Conservation (phyloP, 2,113 vertebrate species). For the Rhinopomastus cyanomelas region DNA sequence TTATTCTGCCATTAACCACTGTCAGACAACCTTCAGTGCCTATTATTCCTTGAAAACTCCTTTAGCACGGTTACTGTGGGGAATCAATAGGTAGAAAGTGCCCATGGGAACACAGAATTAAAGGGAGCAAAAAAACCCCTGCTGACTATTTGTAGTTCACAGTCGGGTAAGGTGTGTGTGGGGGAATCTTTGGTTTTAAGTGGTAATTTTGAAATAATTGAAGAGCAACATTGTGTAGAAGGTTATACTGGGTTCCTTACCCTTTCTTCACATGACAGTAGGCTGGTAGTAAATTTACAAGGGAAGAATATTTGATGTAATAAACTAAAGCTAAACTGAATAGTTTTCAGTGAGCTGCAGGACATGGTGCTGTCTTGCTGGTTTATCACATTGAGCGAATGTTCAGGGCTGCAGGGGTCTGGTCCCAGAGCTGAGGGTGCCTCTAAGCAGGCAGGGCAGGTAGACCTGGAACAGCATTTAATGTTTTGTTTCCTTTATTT, state of each 20-base stretch:
- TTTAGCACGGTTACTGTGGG: not conserved
- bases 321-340: conserved; percentile 19
- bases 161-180: not conserved
- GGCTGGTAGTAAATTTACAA: conserved; percentile 34
- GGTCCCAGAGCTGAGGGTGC: not conserved
- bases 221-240: not conserved
- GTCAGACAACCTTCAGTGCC: not conserved
- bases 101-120: not conserved
- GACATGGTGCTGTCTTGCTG: not conserved
- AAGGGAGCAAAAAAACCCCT: not conserved
- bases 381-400: not conserved
- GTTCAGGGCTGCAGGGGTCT: not conserved
- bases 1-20: conserved; percentile 63
- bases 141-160: conserved; percentile 17
- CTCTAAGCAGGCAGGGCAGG: not conserved
- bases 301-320: conserved; percentile 31
- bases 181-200: not conserved
- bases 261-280: conserved; percentile 36
- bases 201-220: conserved; percentile 56
- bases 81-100: conserved; percentile 43
- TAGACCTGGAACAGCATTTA: not conserved
- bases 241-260: conserved; percentile 6
- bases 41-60: conserved; percentile 12
- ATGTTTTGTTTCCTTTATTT: not conserved
- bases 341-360: not conserved